A percentile compares a stretch with the other conserved stretches of the same genome.
phyloP scores from a whole-genome alignment of 2,797 vertebrate genomes.

The Neoniphon sammara region DNA sequence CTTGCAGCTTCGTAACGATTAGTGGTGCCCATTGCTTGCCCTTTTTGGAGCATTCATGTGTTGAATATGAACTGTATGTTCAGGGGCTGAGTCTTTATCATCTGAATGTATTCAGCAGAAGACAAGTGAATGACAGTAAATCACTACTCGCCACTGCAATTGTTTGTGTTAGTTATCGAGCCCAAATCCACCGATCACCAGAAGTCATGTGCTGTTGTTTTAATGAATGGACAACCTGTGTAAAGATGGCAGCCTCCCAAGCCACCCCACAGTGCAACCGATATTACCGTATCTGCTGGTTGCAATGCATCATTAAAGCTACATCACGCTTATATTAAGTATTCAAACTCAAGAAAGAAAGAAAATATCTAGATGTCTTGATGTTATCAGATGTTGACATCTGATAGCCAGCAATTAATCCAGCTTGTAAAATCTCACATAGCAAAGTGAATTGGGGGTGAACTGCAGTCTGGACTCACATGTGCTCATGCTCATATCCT shows the following conservation, averaged over 20 bases:
- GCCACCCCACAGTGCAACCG: slow-evolving; percentile 29
- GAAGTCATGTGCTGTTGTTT: slow-evolving; percentile 24
- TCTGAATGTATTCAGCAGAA: slow-evolving; percentile 6
- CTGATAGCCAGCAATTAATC: too few species aligned
- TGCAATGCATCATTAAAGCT: too few species aligned
- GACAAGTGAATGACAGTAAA: slow-evolving; percentile 11
- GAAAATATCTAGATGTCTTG: too few species aligned
- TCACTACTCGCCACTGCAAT: slow-evolving; percentile 1
- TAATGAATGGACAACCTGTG: slow-evolving; percentile 33
- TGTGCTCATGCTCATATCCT: too few species aligned
- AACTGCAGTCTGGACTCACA: too few species aligned
- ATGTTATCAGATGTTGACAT: too few species aligned
- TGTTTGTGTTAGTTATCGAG: background rate
- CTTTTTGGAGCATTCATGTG: slow-evolving; percentile 22
- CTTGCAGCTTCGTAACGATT: slow-evolving; percentile 55
- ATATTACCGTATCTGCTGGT: slow-evolving; percentile 8
- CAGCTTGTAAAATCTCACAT: too few species aligned
- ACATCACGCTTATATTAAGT: too few species aligned
- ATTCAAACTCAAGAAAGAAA: too few species aligned
- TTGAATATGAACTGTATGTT: slow-evolving; percentile 34
- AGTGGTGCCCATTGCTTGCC: slow-evolving; percentile 37
- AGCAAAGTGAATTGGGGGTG: too few species aligned
- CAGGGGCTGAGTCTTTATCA: slow-evolving; percentile 4
- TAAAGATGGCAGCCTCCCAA: slow-evolving; percentile 38
- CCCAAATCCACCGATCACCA: slow-evolving; percentile 16